A percentile compares a stretch with the other conserved stretches of the same genome.
phyloP scores from a whole-genome alignment of 2,888 invertebrate species.

The Nymphalis c-album region DNA sequence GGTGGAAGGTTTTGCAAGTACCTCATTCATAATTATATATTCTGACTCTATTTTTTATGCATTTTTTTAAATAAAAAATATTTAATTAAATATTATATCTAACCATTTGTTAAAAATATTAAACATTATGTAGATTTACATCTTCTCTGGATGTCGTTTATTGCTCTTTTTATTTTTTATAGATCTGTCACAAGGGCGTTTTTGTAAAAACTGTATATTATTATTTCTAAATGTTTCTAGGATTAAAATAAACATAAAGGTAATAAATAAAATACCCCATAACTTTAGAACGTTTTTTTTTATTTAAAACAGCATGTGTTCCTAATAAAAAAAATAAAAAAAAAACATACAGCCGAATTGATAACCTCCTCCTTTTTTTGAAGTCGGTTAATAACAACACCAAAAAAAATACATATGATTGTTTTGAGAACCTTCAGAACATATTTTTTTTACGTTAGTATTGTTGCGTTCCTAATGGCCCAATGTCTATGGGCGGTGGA shows the following conservation, averaged over 20 bases:
- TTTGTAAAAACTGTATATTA: constrained; percentile 28
- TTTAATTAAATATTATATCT: constrained; percentile 2
- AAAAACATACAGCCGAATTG: no score
- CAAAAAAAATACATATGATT: no score
- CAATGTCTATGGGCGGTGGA: no score
- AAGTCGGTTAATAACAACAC: no score
- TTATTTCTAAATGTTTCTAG: constrained; percentile 19
- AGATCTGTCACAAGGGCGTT: constrained; percentile 19
- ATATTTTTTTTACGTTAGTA: no score
- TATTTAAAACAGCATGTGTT: not conserved
- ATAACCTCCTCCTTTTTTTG: no score
- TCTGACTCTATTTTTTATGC: constrained; percentile 19
- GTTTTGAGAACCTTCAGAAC: no score
- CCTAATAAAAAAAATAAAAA: no score
- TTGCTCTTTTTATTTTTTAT: constrained; percentile 17
- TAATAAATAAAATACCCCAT: constrained; percentile 7
- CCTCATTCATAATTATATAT: constrained; percentile 13
- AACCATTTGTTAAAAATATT: not conserved
- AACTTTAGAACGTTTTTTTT: not conserved
- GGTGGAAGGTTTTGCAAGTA: constrained; percentile 15
- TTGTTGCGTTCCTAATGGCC: no score
- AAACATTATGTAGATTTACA: not conserved
- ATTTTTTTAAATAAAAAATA: constrained; percentile 16
- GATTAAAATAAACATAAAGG: constrained; percentile 16
- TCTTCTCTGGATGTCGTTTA: constrained; percentile 3